A percentile compares a stretch with the other conserved stretches of the same genome.
These are phyloP conservation scores for Entomobrya multifasciata DNA, from an alignment of 2,888 invertebrate genomes.

Conservation along the genomic window DNA sequence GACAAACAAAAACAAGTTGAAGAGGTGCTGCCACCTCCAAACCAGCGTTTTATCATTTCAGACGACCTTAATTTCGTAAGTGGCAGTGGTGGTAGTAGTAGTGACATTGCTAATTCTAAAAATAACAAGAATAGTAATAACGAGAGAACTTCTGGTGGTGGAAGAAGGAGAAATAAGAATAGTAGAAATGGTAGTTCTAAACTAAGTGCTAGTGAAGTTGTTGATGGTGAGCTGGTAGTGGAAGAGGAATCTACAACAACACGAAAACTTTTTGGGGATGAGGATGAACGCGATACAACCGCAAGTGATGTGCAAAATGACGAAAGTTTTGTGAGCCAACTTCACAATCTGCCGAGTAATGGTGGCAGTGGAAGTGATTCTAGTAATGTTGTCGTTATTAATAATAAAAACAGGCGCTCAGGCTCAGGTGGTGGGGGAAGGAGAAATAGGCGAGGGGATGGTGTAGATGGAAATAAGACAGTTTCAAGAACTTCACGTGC, in stretches of 20 bases:
- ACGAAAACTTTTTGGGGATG: slow-evolving; percentile 56
- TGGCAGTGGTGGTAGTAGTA: background rate
- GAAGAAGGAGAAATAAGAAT: background rate
- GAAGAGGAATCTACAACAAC: slow-evolving; percentile 84
- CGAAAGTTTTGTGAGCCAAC: slow-evolving; percentile 64
- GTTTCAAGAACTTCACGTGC: slow-evolving; percentile 60
- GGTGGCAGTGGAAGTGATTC: background rate
- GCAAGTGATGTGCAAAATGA: slow-evolving; percentile 61
- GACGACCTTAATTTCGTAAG: slow-evolving; percentile 79
- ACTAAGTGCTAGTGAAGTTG: slow-evolving; percentile 24
- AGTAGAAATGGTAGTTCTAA: background rate
- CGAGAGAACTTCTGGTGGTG: slow-evolving; percentile 20
- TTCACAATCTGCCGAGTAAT: slow-evolving; percentile 41
- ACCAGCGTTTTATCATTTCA: slow-evolving; percentile 66
- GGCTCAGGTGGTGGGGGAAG: slow-evolving; percentile 68
- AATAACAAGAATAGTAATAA: slow-evolving; percentile 51
- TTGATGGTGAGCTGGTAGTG: slow-evolving; percentile 80
- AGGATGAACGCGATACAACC: slow-evolving; percentile 8
- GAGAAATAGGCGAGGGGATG: slow-evolving; percentile 70
- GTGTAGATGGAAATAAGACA: slow-evolving; percentile 53
- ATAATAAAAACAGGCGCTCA: slow-evolving; percentile 55
- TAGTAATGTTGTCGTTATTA: slow-evolving; percentile 1
- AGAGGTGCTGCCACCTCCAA: slow-evolving; percentile 51
- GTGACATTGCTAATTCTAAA: slow-evolving; percentile 23
- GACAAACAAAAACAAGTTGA: background rate